phyloP scores from a whole-genome alignment of 1,140 invertebrate species.

The Phymorhynchus buccinoides region DNA sequence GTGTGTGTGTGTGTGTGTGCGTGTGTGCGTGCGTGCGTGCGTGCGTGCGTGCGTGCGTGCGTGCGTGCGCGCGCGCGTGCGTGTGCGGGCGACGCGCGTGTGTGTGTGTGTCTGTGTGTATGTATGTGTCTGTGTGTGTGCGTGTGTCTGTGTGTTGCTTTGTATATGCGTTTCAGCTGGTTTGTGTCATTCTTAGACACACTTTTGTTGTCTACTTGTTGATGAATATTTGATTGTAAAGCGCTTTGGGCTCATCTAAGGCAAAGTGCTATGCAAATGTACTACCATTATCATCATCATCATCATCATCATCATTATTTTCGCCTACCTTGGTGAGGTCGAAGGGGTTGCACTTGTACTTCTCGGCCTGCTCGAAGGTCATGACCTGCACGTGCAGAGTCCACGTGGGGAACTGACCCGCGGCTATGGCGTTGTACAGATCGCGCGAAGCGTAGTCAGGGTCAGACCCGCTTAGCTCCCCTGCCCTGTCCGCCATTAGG shows the following conservation, averaged over 20 bases:
- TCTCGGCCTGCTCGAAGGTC: conserved; percentile 77
- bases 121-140: not conserved
- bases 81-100: not conserved
- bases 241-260: too few species aligned
- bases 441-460: conserved; percentile 92
- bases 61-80: too few species aligned
- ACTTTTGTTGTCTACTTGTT: too few species aligned
- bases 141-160: too few species aligned
- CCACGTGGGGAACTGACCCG: conserved; percentile 87
- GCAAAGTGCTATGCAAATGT: too few species aligned
- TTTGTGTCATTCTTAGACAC: too few species aligned
- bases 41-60: too few species aligned
- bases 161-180: not conserved
- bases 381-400: conserved; percentile 77
- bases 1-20: not conserved
- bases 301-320: too few species aligned
- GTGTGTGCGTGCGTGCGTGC: too few species aligned
- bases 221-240: too few species aligned
- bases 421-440: conserved; percentile 91
- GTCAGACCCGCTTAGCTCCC: conserved; percentile 82
- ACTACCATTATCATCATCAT: too few species aligned
- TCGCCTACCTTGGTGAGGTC: conserved; percentile 74
- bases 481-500: conserved; percentile 82
- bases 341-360: conserved; percentile 72
- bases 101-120: too few species aligned